A percentile compares a stretch with the other conserved stretches of the same genome.
Conservation (phyloP, 1,140 invertebrate species). For the Adelges cooleyi region DNA sequence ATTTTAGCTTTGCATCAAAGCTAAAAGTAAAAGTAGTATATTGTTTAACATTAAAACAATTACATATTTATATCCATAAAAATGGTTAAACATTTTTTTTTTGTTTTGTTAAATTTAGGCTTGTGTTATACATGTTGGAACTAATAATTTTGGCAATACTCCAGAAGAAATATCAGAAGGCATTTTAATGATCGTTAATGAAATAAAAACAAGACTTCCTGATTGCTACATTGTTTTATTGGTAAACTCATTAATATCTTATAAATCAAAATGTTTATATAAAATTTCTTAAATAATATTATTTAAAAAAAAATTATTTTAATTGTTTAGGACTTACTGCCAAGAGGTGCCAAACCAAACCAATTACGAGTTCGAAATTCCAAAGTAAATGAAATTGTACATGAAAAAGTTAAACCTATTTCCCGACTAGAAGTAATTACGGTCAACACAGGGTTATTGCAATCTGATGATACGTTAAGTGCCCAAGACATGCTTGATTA, state of each 20-base stretch:
- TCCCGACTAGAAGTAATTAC: conserved; percentile 54
- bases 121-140: conserved; percentile 72
- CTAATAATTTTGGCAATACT: conserved; percentile 68
- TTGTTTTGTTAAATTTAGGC: conserved; percentile 46
- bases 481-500: conserved; percentile 84
- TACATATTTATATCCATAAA: too few species aligned
- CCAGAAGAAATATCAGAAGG: conserved; percentile 68
- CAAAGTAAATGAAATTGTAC: conserved; percentile 59
- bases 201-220: conserved; percentile 61
- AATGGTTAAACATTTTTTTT: neutral
- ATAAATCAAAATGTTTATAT: neutral
- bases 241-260: conserved; percentile 46
- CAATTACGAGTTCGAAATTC: conserved; percentile 58
- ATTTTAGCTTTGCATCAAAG: too few species aligned
- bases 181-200: conserved; percentile 60
- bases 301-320: neutral
- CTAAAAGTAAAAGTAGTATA: too few species aligned
- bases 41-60: too few species aligned
- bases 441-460: conserved; percentile 63
- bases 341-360: conserved; percentile 72
- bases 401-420: conserved; percentile 47
- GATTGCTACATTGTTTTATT: conserved; percentile 66
- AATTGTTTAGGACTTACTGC: conserved; percentile 62
- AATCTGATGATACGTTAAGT: conserved; percentile 64
- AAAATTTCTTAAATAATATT: neutral